These are phyloP conservation scores for Drosophila monieri DNA, from an alignment of 2,888 invertebrate genomes.

Conservation along the genomic window DNA sequence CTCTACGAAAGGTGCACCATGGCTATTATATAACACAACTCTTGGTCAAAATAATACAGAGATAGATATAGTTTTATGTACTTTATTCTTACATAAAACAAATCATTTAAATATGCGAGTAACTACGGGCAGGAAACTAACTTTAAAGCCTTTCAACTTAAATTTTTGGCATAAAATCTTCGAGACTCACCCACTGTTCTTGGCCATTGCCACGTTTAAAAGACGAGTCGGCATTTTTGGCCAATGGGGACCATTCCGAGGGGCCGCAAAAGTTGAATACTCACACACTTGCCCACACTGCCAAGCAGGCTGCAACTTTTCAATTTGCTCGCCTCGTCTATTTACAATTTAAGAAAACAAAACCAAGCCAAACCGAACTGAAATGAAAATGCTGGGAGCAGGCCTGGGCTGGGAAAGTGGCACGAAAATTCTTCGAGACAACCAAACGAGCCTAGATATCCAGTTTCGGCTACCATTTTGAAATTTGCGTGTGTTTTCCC, in stretches of 20 bases:
- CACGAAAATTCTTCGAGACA: constrained; percentile 50
- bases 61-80: no score
- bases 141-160: no score
- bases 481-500: constrained; percentile 29
- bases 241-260: constrained; percentile 44
- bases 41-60: neutral
- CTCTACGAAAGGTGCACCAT: constrained; percentile 9
- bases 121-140: no score
- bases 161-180: neutral
- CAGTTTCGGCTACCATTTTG: constrained; percentile 32
- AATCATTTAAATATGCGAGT: no score
- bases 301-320: constrained; percentile 46
- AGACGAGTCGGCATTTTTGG: constrained; percentile 55
- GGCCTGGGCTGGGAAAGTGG: constrained; percentile 9
- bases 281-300: constrained; percentile 27
- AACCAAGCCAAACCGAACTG: constrained; percentile 7
- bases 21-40: neutral
- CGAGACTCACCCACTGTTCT: constrained; percentile 11
- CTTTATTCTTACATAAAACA: no score
- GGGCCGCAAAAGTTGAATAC: constrained; percentile 44
- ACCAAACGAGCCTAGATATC: constrained; percentile 47
- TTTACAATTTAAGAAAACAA: constrained; percentile 48
- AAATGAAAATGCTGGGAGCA: neutral
- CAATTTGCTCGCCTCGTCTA: constrained; percentile 54
- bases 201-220: constrained; percentile 27